A percentile compares a stretch with the other conserved stretches of the same genome.
Evolutionary conservation across 2,797 vertebrate genomes (phyloP).

Genomic region (Pogoniulus pusillus): DNA sequence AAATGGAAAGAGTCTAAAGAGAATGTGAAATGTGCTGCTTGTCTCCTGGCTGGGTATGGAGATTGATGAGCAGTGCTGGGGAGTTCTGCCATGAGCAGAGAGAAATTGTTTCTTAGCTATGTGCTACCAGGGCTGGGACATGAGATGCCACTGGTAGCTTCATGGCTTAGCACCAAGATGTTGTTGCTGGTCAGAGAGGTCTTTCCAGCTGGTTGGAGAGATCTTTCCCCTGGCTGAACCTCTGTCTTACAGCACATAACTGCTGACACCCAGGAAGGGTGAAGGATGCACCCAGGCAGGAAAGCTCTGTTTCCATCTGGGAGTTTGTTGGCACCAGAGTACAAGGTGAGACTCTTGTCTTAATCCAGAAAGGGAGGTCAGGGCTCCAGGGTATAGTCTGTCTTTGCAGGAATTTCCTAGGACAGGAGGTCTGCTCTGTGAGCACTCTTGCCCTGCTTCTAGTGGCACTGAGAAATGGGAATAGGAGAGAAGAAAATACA

Average conservation of each 20-base stretch:
- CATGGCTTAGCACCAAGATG: background rate
- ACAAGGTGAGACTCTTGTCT: background rate
- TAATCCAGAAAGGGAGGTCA: background rate
- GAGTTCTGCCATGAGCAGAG: background rate
- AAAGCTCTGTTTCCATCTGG: background rate
- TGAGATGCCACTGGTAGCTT: background rate
- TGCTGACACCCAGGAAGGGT: background rate
- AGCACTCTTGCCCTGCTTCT: accelerated
- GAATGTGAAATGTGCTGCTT: background rate
- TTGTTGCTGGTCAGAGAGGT: background rate
- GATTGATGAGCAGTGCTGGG: background rate
- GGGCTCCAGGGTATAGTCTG: background rate
- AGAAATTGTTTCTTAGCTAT: background rate
- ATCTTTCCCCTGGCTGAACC: background rate
- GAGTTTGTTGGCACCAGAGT: background rate
- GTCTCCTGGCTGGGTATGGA: background rate
- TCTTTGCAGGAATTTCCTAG: accelerated
- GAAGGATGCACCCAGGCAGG: background rate
- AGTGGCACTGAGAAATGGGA: background rate
- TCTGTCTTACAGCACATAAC: background rate
- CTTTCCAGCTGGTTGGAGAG: background rate
- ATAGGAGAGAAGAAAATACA: background rate
- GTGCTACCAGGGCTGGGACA: background rate
- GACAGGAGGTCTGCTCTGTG: background rate
- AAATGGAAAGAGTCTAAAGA: background rate